Percentiles rank a stretch among this genome's conserved stretches.
These are phyloP conservation scores for Branchellion lobata DNA, from an alignment of 2,888 invertebrate genomes.

Conservation along the genomic window DNA sequence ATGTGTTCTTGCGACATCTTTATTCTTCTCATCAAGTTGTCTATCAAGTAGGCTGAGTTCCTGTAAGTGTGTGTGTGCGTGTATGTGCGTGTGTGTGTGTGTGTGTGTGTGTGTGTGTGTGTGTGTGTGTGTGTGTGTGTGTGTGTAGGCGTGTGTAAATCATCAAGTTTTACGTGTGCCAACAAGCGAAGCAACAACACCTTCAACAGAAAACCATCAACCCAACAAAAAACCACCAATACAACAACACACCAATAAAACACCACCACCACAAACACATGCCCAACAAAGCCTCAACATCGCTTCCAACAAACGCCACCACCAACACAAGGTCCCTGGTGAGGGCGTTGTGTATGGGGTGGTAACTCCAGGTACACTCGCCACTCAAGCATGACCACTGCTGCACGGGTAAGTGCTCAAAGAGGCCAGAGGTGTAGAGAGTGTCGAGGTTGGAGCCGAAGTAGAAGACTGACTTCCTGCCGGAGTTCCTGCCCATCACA, in stretches of 20 bases:
- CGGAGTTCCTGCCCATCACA: background rate
- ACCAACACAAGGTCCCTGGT: background rate
- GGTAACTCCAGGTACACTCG: background rate
- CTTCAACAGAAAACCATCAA: no score
- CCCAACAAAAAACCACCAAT: no score
- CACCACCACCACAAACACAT: no score
- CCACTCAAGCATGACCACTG: background rate
- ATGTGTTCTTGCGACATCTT: background rate
- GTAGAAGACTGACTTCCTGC: background rate
- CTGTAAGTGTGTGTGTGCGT: background rate
- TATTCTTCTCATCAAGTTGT: background rate
- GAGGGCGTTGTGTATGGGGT: background rate
- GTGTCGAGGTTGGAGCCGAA: background rate
- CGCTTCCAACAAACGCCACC: background rate
- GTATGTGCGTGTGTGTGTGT: background rate
- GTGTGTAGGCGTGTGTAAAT: constrained; percentile 39
- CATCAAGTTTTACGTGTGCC: no score
- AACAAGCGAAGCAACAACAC: no score
- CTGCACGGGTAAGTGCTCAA: background rate
- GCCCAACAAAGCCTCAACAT: no score
- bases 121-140: constrained; percentile 39
- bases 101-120: constrained; percentile 24
- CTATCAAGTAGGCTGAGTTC: background rate
- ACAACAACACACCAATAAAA: no score
- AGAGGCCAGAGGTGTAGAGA: background rate